phyloP scores from a whole-genome alignment of 2,888 invertebrate genomes.

The Diplazon laetatorius region DNA sequence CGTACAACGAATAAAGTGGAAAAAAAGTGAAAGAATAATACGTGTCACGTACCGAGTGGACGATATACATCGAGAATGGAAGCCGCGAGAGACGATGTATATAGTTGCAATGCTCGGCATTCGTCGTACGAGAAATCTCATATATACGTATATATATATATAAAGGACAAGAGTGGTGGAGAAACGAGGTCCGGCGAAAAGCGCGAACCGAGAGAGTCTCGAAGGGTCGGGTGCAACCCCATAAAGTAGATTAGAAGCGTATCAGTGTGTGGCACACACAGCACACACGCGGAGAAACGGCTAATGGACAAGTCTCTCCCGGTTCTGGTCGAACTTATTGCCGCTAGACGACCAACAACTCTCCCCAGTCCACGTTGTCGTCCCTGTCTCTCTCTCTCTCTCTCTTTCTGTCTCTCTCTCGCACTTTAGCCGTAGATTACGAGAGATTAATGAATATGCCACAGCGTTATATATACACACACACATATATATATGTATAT shows the following conservation, averaged over 20 bases:
- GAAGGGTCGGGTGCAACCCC: conserved; percentile 35
- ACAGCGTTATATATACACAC: neutral
- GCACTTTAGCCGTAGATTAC: conserved; percentile 30
- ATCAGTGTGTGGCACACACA: conserved; percentile 41
- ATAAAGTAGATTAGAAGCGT: conserved; percentile 58
- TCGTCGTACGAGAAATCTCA: conserved; percentile 39
- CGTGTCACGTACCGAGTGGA: neutral
- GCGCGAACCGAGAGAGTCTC: conserved; percentile 5
- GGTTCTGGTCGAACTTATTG: conserved; percentile 34
- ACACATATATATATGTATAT: too few relatives aligned
- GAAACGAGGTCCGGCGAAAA: neutral
- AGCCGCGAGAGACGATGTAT: neutral
- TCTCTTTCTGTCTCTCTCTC: too few relatives aligned
- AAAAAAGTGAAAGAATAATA: neutral
- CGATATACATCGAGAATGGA: neutral
- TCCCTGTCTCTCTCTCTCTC: too few relatives aligned
- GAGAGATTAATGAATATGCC: conserved; percentile 22
- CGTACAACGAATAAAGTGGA: neutral
- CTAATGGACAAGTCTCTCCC: conserved; percentile 53
- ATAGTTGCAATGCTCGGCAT: conserved; percentile 21
- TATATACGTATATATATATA: too few relatives aligned
- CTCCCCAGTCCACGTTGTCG: conserved; percentile 4
- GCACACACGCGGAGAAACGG: conserved; percentile 23
- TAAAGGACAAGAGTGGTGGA: neutral
- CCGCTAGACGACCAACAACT: conserved; percentile 2